Base-by-base conservation (phyloP, 1,140 invertebrate genomes). In the Tyrophagus putrescentiae region DNA sequence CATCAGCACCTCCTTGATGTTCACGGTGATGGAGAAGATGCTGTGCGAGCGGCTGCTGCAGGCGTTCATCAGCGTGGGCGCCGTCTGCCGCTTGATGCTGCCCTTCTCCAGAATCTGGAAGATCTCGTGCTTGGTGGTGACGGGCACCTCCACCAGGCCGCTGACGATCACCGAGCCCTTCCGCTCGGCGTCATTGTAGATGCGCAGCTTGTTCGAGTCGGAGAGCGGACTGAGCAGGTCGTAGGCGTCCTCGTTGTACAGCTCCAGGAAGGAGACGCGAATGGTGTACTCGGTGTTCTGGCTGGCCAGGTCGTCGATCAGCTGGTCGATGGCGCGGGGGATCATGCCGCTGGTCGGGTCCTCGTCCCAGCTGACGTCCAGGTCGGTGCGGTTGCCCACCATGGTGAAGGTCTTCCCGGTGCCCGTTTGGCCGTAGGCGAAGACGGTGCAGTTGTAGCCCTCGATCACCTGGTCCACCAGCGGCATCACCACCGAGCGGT, bases 381-480 rank as follows among this genome's bases (percentile, higher is more conserved):
- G 72, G 3, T 72, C 71, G 31, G 73, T 78, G 44, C 80, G 78
- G 56, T 84, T 81, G 48, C 93, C 94, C 69, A 93, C 89, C 94
- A 98, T 98, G 0, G 94, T 98, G 69, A 87, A 95, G 0, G 94
- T 98, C 75, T 98, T 98, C 18, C 94, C 93, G 0, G 90, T 93
- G 41, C 93, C 92, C 13, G 91, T 96, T 75, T 97, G 94, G 1
- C 94, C 94, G 79, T 98, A 79, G 71, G 91, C 93, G 79, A 98
- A 98, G 21, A 98, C 88, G 0, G 93, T 98, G 72, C 93, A 97
- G 73, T 97, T 98, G 71, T 95, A 98, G 7, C 94, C 94, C 50
- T 78, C 76, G 13, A 97, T 73, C 13, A 97, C 92, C 75, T 97
- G 88, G 57, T 87, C 80, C 61, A 98, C 83, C 18, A 94, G 76